Conservation (phyloP, 2,888 invertebrate species). For the Hydrotaea cyrtoneurina region DNA sequence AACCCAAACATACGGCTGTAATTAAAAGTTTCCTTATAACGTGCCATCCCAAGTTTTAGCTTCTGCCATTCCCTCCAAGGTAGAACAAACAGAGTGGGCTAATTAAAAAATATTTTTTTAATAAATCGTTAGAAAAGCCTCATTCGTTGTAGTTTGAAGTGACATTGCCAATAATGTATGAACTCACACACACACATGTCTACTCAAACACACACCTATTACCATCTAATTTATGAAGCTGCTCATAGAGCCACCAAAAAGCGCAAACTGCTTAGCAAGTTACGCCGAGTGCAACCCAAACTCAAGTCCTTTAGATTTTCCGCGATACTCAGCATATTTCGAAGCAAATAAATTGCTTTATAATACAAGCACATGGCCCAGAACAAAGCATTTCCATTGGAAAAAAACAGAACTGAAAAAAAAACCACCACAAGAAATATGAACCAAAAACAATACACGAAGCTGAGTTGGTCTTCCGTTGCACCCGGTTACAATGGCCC, state of each 20-base stretch:
- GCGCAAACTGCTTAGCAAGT: constrained; percentile 1
- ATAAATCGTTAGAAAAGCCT: not conserved
- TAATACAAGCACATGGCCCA: constrained; percentile 15
- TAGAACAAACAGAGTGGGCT: not conserved
- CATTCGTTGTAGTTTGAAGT: not conserved
- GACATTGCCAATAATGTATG: not conserved
- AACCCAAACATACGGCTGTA: no score
- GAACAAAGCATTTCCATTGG: not conserved
- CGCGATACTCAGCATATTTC: constrained; percentile 15
- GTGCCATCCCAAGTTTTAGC: no score
- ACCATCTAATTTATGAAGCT: constrained; percentile 14
- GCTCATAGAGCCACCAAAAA: not conserved
- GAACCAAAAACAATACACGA: not conserved
- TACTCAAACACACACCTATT: not conserved
- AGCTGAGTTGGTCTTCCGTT: not conserved
- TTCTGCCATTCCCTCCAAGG: no score
- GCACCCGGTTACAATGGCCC: not conserved
- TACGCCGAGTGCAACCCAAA: not conserved
- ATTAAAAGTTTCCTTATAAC: no score
- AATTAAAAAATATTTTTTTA: constrained; percentile 5
- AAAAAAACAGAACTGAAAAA: no score
- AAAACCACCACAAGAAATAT: not conserved
- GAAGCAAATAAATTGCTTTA: constrained; percentile 24
- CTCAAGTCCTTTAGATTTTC: not conserved
- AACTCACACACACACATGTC: not conserved